Conservation (phyloP, 2,888 invertebrate genomes). For the Cenopis cana region DNA sequence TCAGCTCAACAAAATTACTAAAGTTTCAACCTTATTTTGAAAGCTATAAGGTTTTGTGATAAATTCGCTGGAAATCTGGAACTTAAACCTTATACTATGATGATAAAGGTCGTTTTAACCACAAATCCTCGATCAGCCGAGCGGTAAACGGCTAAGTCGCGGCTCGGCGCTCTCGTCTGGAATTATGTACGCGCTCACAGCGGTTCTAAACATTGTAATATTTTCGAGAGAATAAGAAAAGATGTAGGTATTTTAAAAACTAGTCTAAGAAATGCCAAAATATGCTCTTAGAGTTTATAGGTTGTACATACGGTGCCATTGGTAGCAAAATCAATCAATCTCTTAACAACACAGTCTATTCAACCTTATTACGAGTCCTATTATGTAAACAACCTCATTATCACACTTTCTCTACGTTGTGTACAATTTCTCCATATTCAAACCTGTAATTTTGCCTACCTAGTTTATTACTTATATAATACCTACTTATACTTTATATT, state of each 20-base stretch:
- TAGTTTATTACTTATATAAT: no score
- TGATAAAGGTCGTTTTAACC: background rate
- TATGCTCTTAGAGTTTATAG: no score
- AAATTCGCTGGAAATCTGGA: background rate
- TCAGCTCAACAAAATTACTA: background rate
- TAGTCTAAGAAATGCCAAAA: no score
- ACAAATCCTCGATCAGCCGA: background rate
- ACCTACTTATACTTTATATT: no score
- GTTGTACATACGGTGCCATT: no score
- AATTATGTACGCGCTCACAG: constrained; percentile 19
- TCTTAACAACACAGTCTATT: no score
- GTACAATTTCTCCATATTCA: no score
- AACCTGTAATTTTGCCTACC: no score
- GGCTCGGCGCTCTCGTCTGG: constrained; percentile 20
- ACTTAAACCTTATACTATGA: background rate
- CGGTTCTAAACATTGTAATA: constrained; percentile 13
- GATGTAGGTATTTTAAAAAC: background rate
- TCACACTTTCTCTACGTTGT: no score
- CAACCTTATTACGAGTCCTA: no score
- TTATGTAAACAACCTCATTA: no score
- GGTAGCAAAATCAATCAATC: no score
- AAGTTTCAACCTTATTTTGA: background rate
- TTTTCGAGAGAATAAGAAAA: constrained; percentile 3
- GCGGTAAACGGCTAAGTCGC: constrained; percentile 12
- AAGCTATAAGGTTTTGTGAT: background rate